Evolutionary conservation across 2,888 invertebrate species (phyloP).

Genomic region (Thyatira batis): DNA sequence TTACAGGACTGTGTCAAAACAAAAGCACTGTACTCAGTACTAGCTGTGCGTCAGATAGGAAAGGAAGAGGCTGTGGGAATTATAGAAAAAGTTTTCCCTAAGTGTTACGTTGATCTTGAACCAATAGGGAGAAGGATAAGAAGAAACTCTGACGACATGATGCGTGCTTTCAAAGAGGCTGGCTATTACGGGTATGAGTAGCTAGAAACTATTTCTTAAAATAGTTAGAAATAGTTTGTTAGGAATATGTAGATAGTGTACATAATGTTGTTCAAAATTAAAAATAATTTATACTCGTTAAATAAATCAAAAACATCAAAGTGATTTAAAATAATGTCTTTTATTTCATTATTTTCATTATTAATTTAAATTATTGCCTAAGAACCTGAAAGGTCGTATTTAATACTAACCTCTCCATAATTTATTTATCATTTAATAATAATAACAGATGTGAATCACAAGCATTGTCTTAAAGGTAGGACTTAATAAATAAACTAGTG

Average conservation of each 20-base stretch:
- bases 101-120: constrained; percentile 95
- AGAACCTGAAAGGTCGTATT: constrained; percentile 41
- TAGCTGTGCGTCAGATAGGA: constrained; percentile 90
- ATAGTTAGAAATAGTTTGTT: constrained; percentile 22
- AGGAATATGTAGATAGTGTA: constrained; percentile 33
- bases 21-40: constrained; percentile 92
- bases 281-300: constrained; percentile 14
- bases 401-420: constrained; percentile 60
- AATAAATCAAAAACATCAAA: constrained; percentile 55
- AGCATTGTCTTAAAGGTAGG: constrained; percentile 22
- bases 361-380: constrained; percentile 57
- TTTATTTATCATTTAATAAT: not conserved
- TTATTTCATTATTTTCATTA: constrained; percentile 72
- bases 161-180: constrained; percentile 89
- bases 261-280: constrained; percentile 10
- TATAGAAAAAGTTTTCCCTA: constrained; percentile 93
- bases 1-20: constrained; percentile 92
- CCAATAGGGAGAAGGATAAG: constrained; percentile 92
- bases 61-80: constrained; percentile 87
- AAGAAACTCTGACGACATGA: constrained; percentile 89
- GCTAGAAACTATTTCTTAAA: constrained; percentile 8
- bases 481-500: constrained; percentile 19
- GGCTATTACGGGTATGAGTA: constrained; percentile 89
- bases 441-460: constrained; percentile 30
- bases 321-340: constrained; percentile 80